Evolutionary conservation across 2,797 vertebrate genomes (phyloP).

Genomic region (Austrolebias charrua): DNA sequence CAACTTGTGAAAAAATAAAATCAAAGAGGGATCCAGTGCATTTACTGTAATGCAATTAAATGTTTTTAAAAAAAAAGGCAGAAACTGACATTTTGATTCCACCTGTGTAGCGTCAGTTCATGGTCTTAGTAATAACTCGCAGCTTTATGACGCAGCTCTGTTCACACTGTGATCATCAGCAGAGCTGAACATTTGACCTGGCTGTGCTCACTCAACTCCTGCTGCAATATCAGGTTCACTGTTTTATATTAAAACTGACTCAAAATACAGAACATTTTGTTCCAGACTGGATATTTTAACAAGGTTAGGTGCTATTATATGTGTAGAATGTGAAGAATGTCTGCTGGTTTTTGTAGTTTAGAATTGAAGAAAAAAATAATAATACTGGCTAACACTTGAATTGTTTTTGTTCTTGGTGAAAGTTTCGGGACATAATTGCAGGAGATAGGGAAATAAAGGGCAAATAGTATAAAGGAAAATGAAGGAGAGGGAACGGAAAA

Average conservation of each 20-base stretch:
- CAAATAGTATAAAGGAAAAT: not conserved
- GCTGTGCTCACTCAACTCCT: constrained; percentile 42
- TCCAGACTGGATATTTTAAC: constrained; percentile 29
- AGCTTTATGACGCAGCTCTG: constrained; percentile 36
- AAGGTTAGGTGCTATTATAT: constrained; percentile 26
- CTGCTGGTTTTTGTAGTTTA: constrained; percentile 10
- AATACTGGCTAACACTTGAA: not conserved
- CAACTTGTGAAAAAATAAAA: constrained; percentile 13
- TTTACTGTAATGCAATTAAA: constrained; percentile 34
- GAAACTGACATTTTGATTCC: constrained; percentile 51
- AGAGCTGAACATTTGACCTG: constrained; percentile 51
- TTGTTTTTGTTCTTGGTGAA: constrained; percentile 8
- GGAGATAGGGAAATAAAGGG: constrained; percentile 5
- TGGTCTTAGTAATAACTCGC: constrained; percentile 52
- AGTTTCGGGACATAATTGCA: not conserved
- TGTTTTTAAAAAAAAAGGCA: constrained; percentile 24
- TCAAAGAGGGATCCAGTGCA: constrained; percentile 20
- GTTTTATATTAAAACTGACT: constrained; percentile 53
- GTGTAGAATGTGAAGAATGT: constrained; percentile 33
- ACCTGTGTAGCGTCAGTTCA: constrained; percentile 43
- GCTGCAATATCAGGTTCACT: constrained; percentile 31
- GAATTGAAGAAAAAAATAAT: too few relatives aligned
- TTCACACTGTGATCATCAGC: constrained; percentile 36
- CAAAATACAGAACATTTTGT: constrained; percentile 42
- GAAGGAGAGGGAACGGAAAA: constrained; percentile 9